These are phyloP conservation scores for Forbesichthys papilliferus DNA, from an alignment of 2,113 vertebrate species.

Conservation along the genomic window DNA sequence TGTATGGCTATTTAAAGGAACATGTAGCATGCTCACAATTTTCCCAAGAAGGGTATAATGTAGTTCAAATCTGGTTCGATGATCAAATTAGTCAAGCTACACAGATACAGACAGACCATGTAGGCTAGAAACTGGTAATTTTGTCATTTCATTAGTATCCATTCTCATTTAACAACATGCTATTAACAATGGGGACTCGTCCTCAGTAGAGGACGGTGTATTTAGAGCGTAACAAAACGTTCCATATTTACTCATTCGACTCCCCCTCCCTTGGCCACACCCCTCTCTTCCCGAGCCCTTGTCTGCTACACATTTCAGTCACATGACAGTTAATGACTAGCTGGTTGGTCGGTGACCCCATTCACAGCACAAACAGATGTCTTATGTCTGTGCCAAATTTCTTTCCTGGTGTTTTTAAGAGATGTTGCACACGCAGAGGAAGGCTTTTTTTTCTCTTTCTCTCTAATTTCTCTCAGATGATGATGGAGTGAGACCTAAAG, in stretches of 20 bases:
- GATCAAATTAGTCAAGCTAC: not conserved
- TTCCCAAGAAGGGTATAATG: not conserved
- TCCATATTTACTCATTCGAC: slow-evolving; percentile 21
- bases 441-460: slow-evolving; percentile 69
- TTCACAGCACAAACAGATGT: slow-evolving; percentile 81
- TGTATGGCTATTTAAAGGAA: not conserved
- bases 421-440: slow-evolving; percentile 75
- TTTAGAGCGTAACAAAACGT: not conserved
- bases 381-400: slow-evolving; percentile 75
- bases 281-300: slow-evolving; percentile 38
- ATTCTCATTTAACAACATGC: too few species aligned
- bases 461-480: slow-evolving; percentile 82
- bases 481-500: slow-evolving; percentile 41
- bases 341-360: slow-evolving; percentile 75
- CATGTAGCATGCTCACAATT: not conserved
- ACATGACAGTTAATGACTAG: slow-evolving; percentile 71
- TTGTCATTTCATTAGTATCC: too few species aligned
- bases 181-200: too few species aligned
- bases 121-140: too few species aligned
- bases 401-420: slow-evolving; percentile 71
- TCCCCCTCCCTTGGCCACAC: slow-evolving; percentile 56
- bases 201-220: too few species aligned
- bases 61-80: not conserved
- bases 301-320: slow-evolving; percentile 65
- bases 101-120: too few species aligned